phyloP scores from a whole-genome alignment of 2,797 vertebrate genomes.

The Takifugu rubripes region DNA sequence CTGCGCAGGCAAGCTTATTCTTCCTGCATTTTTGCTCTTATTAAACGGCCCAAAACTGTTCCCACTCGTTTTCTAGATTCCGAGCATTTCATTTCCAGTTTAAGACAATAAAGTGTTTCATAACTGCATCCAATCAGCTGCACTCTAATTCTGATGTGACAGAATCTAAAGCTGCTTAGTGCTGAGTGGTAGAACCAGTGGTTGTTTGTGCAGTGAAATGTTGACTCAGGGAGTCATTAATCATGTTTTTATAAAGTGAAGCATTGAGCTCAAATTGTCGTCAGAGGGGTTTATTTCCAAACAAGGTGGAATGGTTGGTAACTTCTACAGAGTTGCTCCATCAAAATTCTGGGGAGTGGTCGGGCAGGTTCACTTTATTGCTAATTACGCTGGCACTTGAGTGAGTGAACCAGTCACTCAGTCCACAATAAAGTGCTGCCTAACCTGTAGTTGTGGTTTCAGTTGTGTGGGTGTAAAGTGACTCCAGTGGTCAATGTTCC shows the following conservation, averaged over 20 bases:
- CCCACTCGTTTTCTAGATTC: too few relatives aligned
- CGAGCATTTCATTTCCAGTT: too few relatives aligned
- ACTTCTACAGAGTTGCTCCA: background rate
- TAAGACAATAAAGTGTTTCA: too few relatives aligned
- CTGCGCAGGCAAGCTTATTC: background rate
- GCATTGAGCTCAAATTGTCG: conserved; percentile 2
- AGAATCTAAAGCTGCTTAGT: conserved; percentile 3
- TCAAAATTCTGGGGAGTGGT: conserved; percentile 34
- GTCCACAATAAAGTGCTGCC: background rate
- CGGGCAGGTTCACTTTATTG: conserved; percentile 3
- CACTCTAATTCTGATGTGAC: background rate
- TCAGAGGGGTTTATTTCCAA: conserved; percentile 10
- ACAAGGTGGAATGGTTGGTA: background rate
- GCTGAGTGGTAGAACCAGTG: conserved; percentile 3
- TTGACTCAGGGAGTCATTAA: background rate
- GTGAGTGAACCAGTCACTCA: background rate
- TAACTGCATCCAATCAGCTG: too few relatives aligned
- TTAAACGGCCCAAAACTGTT: background rate
- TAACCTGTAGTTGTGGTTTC: background rate
- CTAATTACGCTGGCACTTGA: background rate
- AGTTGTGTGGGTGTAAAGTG: too few relatives aligned
- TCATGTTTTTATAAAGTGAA: conserved; percentile 5
- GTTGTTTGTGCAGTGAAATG: conserved; percentile 9
- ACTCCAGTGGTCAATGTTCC: too few relatives aligned
- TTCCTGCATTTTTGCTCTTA: background rate